Conservation (phyloP, 1,140 invertebrate species). For the Antheraea pernyi region DNA sequence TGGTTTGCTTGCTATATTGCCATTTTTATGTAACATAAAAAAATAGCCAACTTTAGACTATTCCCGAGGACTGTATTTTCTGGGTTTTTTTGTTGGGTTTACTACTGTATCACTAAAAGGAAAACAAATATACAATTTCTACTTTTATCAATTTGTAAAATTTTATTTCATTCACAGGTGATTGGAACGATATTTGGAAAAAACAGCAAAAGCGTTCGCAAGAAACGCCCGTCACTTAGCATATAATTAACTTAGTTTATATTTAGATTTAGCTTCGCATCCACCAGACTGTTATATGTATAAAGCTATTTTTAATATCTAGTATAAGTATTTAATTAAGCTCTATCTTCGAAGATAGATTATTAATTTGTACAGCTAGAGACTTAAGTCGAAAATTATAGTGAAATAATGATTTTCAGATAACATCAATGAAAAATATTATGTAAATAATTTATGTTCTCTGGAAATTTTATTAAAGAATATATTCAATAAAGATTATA, state of each 20-base stretch:
- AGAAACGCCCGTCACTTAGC: constrained; percentile 87
- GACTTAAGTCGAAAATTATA: constrained; percentile 1
- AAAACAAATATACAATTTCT: not conserved
- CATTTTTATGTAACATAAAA: too few relatives aligned
- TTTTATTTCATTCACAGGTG: constrained; percentile 67
- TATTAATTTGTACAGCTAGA: constrained; percentile 7
- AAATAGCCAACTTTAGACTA: too few relatives aligned
- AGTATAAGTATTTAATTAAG: constrained; percentile 5
- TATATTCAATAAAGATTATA: not conserved
- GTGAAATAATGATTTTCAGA: not conserved
- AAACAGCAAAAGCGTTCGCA: constrained; percentile 85
- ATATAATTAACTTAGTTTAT: constrained; percentile 71
- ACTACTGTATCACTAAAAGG: not conserved
- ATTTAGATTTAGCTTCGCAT: constrained; percentile 25
- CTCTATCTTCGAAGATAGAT: constrained; percentile 17
- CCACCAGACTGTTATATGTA: constrained; percentile 39
- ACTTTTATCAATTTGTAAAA: not conserved
- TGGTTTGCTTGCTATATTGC: too few relatives aligned
- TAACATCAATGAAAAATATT: constrained; percentile 1
- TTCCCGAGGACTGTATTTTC: too few relatives aligned
- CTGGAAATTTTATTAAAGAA: not conserved
- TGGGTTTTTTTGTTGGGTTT: too few relatives aligned
- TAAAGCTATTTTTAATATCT: constrained; percentile 20
- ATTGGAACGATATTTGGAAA: constrained; percentile 89
- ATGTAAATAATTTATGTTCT: not conserved